Percentiles rank a stretch among this genome's conserved stretches.
Evolutionary conservation across 2,797 vertebrate genomes (phyloP).

Genomic region (Pachyuromys duprasi): DNA sequence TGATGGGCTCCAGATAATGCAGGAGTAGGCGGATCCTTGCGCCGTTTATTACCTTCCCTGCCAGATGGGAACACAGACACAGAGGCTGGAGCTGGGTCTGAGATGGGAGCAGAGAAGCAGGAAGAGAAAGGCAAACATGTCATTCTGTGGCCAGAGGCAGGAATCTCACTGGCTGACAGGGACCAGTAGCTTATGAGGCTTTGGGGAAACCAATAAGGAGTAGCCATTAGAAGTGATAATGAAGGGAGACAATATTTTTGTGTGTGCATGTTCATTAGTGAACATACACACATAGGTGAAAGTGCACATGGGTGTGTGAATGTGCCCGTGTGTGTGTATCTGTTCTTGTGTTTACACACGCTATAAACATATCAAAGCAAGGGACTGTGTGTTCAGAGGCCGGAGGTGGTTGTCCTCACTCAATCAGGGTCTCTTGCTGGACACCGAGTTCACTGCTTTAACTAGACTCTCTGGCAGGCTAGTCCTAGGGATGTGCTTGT

Average conservation of each 20-base stretch:
- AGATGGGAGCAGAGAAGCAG: not conserved
- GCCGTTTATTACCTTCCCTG: not conserved
- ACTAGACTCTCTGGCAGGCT: not conserved
- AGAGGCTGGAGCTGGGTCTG: not conserved
- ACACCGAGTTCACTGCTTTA: not conserved
- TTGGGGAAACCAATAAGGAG: not conserved
- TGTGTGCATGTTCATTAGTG: not conserved
- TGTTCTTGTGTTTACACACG: not conserved
- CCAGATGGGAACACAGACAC: not conserved
- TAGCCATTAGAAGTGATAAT: not conserved
- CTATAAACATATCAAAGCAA: not conserved
- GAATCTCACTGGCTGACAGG: not conserved
- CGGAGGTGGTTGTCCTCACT: not conserved
- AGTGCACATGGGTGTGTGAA: not conserved
- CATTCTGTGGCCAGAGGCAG: not conserved
- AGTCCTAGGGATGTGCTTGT: not conserved
- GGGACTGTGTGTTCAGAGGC: not conserved
- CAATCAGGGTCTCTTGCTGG: not conserved
- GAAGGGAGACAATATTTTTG: not conserved
- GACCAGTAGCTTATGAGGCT: slow-evolving; percentile 1
- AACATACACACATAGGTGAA: not conserved
- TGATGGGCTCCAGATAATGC: slow-evolving; percentile 34
- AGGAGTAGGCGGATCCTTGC: not conserved
- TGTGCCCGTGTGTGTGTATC: not conserved
- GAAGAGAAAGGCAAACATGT: not conserved